Evolutionary conservation across 2,113 vertebrate genomes (phyloP).

Genomic region (Blennius ocellaris): DNA sequence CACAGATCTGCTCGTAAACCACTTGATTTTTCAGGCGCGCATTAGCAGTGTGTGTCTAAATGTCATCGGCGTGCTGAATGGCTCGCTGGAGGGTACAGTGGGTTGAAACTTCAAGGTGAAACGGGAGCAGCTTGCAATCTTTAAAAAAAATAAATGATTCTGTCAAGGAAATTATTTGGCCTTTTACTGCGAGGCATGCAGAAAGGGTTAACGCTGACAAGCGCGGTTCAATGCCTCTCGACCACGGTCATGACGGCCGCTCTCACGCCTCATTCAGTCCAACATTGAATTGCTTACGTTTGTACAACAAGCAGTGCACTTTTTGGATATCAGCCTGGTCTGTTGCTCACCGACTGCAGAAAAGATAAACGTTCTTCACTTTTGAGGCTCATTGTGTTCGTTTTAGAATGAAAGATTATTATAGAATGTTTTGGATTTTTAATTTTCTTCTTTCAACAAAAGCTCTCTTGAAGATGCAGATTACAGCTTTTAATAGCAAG

Average conservation of each 20-base stretch:
- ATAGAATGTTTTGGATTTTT: constrained; percentile 1
- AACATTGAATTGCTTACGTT: not conserved
- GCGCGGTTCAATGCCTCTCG: not conserved
- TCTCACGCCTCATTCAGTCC: constrained; percentile 2
- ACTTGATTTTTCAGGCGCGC: not conserved
- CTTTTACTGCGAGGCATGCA: constrained; percentile 13
- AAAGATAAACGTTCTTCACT: no score
- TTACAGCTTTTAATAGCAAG: not conserved
- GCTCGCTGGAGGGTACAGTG: not conserved
- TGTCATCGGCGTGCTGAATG: constrained; percentile 14
- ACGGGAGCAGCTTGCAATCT: not conserved
- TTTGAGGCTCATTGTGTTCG: no score
- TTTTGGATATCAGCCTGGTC: not conserved
- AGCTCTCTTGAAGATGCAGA: constrained; percentile 5
- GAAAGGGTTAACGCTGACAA: not conserved
- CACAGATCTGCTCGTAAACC: constrained; percentile 9
- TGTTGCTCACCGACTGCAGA: not conserved
- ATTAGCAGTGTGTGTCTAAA: constrained; percentile 9
- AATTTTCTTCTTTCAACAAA: not conserved
- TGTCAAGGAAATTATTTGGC: not conserved
- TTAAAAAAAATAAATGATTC: not conserved
- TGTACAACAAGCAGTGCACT: not conserved
- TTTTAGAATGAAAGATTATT: not conserved
- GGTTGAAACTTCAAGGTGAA: constrained; percentile 5
- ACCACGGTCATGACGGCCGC: not conserved